Percentiles rank a stretch among this genome's conserved stretches.
Conservation (phyloP, 2,113 vertebrate species). For the Chunga burmeisteri region DNA sequence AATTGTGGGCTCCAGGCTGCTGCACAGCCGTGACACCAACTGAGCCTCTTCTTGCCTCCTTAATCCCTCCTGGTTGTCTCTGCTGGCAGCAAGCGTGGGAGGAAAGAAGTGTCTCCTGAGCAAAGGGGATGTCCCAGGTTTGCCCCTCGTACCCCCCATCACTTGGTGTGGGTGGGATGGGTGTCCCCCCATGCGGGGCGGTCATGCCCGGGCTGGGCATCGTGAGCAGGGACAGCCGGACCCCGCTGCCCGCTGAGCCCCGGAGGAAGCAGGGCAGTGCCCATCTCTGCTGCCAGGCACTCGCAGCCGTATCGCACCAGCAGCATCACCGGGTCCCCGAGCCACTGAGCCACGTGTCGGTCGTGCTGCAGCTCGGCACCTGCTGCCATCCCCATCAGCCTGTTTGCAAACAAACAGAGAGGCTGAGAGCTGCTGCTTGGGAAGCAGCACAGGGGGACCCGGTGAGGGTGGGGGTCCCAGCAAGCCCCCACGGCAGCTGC, state of each 20-base stretch:
- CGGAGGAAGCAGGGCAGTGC: background rate
- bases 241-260: background rate
- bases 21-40: background rate
- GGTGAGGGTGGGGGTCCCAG: background rate
- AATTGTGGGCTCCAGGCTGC: background rate
- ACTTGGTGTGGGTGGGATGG: background rate
- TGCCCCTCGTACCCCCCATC: too few species aligned
- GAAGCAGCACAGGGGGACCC: background rate
- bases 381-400: background rate
- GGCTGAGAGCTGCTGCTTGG: background rate
- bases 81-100: background rate
- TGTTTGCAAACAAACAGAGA: background rate
- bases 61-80: background rate
- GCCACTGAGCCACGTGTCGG: background rate
- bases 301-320: accelerated
- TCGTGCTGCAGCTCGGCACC: background rate
- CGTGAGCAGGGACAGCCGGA: accelerated
- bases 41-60: background rate
- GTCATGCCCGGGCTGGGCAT: background rate
- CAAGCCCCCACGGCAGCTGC: accelerated
- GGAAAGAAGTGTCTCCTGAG: background rate
- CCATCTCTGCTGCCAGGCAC: background rate
- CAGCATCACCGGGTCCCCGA: background rate
- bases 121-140: background rate
- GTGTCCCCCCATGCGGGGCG: accelerated